These are phyloP conservation scores for Acrossocheilus fasciatus DNA, from an alignment of 2,797 vertebrate genomes.

Conservation along the genomic window DNA sequence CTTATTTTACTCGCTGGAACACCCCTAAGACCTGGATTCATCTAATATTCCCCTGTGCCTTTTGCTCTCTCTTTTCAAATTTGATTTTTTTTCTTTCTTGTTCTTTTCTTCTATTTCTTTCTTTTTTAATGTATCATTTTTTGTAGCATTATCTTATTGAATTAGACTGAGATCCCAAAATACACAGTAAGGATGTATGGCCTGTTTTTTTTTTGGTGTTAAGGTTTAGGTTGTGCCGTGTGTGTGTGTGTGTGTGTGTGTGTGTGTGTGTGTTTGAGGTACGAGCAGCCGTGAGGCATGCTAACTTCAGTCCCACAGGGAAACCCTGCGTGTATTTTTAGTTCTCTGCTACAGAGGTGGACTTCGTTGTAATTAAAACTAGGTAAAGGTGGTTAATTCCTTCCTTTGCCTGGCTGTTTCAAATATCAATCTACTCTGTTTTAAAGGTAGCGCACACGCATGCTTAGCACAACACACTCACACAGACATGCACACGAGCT, in stretches of 20 bases:
- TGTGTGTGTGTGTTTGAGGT: constrained; percentile 53
- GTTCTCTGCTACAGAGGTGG: constrained; percentile 70
- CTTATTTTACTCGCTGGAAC: constrained; percentile 71
- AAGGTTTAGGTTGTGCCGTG: constrained; percentile 49
- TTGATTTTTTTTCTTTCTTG: constrained; percentile 55
- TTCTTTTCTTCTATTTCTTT: constrained; percentile 51
- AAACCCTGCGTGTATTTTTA: constrained; percentile 72
- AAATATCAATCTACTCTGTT: constrained; percentile 60
- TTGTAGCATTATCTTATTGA: constrained; percentile 71
- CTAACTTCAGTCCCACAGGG: constrained; percentile 68
- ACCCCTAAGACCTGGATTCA: constrained; percentile 74
- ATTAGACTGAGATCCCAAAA: constrained; percentile 75
- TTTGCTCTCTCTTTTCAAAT: constrained; percentile 59
- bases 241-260: constrained; percentile 38
- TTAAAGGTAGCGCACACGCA: constrained; percentile 44
- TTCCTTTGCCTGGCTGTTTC: constrained; percentile 50
- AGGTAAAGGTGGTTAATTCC: constrained; percentile 74
- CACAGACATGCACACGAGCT: constrained; percentile 45
- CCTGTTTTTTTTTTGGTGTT: constrained; percentile 75
- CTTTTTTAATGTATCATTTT: constrained; percentile 62
- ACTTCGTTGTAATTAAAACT: constrained; percentile 75
- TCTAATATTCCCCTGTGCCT: constrained; percentile 64
- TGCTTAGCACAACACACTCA: constrained; percentile 42
- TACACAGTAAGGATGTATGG: constrained; percentile 72
- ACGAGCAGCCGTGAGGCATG: constrained; percentile 65